Percentiles rank a stretch among this genome's conserved stretches.
phyloP scores from a whole-genome alignment of 2,113 vertebrate species.

The Aegithalos caudatus region DNA sequence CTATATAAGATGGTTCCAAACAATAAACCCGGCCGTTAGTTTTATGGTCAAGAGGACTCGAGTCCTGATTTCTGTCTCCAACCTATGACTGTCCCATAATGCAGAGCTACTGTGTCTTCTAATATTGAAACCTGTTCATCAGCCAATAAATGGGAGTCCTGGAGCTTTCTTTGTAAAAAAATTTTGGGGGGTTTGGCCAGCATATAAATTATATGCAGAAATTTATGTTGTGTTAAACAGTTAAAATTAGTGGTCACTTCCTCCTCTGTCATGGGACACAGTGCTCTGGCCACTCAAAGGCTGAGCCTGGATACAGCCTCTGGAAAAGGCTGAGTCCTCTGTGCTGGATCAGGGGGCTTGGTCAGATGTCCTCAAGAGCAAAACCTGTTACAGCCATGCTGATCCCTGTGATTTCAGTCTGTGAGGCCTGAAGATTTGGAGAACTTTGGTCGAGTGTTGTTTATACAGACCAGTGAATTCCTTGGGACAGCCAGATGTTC shows the following conservation, averaged over 20 bases:
- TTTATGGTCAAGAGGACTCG: not conserved
- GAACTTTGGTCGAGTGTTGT: not conserved
- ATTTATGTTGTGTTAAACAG: not conserved
- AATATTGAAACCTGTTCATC: not conserved
- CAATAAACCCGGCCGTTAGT: not conserved
- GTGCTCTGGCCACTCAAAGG: not conserved
- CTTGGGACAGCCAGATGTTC: not conserved
- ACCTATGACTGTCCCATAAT: not conserved
- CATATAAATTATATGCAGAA: not conserved
- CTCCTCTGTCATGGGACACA: not conserved
- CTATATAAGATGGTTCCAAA: not conserved
- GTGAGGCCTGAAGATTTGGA: not conserved
- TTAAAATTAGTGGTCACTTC: not conserved
- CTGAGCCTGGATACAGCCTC: not conserved
- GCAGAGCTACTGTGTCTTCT: not conserved
- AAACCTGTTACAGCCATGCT: not conserved
- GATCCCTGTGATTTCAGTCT: not conserved
- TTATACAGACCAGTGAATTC: fast-evolving
- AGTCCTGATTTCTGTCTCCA: not conserved
- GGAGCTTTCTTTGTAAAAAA: not conserved
- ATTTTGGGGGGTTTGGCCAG: not conserved
- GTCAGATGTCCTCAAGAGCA: not conserved
- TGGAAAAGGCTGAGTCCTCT: not conserved
- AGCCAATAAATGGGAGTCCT: not conserved
- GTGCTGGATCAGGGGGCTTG: not conserved